Percentiles rank a stretch among this genome's conserved stretches.
Evolutionary conservation across 2,888 invertebrate genomes (phyloP).

Genomic region (Phortica okadai): DNA sequence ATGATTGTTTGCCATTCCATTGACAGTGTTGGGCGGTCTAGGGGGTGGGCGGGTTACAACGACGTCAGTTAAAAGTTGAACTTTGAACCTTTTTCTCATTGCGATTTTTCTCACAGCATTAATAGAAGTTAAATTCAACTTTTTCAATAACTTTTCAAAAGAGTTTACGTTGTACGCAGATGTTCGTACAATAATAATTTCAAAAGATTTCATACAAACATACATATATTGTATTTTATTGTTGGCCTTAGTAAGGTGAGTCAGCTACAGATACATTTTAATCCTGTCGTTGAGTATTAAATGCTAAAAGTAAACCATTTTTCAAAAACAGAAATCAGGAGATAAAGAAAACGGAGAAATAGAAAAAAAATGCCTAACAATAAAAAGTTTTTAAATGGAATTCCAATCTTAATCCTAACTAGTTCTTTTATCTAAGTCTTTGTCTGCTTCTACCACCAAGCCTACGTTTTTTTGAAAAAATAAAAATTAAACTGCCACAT

Average conservation of each 20-base stretch:
- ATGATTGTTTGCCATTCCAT: background rate
- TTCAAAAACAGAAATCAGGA: constrained; percentile 6
- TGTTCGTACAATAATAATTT: background rate
- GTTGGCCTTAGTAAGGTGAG: too few relatives aligned
- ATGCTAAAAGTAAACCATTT: background rate
- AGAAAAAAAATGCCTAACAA: constrained; percentile 2
- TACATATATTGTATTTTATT: too few relatives aligned
- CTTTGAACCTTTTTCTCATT: background rate
- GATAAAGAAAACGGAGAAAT: background rate
- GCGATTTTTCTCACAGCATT: too few relatives aligned
- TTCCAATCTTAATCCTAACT: constrained; percentile 67
- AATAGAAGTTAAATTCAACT: background rate
- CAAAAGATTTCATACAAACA: too few relatives aligned
- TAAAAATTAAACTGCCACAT: constrained; percentile 8
- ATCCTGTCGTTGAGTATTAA: constrained; percentile 11
- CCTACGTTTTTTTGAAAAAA: background rate
- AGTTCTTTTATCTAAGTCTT: constrained; percentile 57
- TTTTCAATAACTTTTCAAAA: constrained; percentile 3
- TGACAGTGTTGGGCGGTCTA: background rate
- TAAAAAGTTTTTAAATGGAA: constrained; percentile 60
- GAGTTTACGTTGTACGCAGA: background rate
- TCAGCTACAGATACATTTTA: background rate
- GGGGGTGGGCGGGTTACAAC: background rate
- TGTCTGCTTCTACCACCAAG: background rate
- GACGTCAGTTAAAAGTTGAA: constrained; percentile 3